Base-by-base conservation (phyloP, 1,140 invertebrate genomes). In the Drosophila nigrodunni region DNA sequence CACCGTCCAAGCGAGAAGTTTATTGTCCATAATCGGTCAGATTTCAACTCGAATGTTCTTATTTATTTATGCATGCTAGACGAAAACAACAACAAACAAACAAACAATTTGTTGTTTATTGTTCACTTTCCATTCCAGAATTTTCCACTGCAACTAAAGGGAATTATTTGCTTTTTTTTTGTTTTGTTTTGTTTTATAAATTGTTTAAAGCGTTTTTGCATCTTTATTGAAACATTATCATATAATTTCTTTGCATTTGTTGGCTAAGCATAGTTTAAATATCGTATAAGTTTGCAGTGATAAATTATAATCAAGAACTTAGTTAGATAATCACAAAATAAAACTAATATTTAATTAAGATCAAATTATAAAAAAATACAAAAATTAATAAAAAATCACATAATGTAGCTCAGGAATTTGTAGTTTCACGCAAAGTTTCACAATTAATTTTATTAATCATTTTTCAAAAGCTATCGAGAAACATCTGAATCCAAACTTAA, bases 91-190 rank as follows among this genome's bases (percentile, higher is more conserved):
- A 15, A 41, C 50, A 41, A 39, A 55, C 3, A 15, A 55, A 11
- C 52, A 41, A 21, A 58, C 35, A 46, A 13, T 11, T 72, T 72
- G 44, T 37, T 57, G 39, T 30, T 30, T 30, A 30, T 47, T 58
- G 34, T 47, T 35, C 66, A 66, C 18, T 21, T 21, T 25, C 57
- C 47, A 59, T 30, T 73, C 43, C 41, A 77, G 72, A 87, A 87
- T 70, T 87, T 87, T 87, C 82, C 82, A 88, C 62, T 79, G 79
- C 61, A 88, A 76, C 44, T 78, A 60, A 64, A 76, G 64, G 21
- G 11, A 5, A 18, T 37, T 52, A n/a, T 1, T 1, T 15, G 7
- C 3, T 8, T 35, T 15, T 15, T 0, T 15, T 15, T 61, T 60
- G 11, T 44, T 61, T 15, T 15, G 15, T 15, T 15, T 61, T 60